These are phyloP conservation scores for Conomelus anceps DNA, from an alignment of 2,888 invertebrate species.

Conservation along the genomic window DNA sequence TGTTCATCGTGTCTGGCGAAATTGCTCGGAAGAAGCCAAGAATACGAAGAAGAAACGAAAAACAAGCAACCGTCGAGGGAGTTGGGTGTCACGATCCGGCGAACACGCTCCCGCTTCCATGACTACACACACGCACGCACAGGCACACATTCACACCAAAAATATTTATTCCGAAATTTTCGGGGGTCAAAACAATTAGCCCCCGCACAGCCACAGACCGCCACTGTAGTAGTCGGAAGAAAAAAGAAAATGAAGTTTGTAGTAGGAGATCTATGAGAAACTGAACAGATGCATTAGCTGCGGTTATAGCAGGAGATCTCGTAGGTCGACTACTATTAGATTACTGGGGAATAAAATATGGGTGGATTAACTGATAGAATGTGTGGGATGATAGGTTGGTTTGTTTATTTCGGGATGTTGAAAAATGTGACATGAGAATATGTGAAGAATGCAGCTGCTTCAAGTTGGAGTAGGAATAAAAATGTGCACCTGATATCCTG, in stretches of 20 bases:
- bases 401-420: background rate
- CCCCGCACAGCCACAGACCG: background rate
- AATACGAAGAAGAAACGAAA: background rate
- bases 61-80: background rate
- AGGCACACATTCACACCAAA: background rate
- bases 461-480: too few relatives aligned
- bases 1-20: background rate
- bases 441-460: background rate
- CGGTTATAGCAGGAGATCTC: too few relatives aligned
- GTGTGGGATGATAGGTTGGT: background rate
- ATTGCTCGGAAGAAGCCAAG: background rate
- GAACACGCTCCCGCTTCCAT: background rate
- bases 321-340: background rate
- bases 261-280: background rate
- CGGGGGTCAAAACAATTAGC: slow-evolving; percentile 13
- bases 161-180: background rate
- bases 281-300: background rate
- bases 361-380: background rate
- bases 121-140: background rate
- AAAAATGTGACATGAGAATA: background rate
- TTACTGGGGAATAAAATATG: background rate
- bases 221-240: background rate
- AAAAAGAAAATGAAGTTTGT: background rate
- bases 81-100: background rate
- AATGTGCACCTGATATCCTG: background rate